These are phyloP conservation scores for Argynnis bischoffii DNA, from an alignment of 2,888 invertebrate species.

Conservation along the genomic window DNA sequence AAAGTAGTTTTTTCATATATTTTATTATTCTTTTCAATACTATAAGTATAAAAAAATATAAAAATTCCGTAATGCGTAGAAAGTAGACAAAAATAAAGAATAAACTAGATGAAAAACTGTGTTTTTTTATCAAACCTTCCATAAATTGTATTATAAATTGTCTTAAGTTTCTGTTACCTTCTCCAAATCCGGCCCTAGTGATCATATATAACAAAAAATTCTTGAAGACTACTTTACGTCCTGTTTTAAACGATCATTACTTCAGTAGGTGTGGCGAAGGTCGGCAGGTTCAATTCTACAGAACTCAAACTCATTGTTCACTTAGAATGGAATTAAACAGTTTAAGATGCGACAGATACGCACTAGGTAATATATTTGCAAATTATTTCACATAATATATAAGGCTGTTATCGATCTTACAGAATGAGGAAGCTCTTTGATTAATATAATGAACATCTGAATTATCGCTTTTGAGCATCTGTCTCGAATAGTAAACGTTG, in stretches of 20 bases:
- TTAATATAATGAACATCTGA: not conserved
- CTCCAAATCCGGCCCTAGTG: constrained; percentile 30
- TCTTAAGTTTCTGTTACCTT: too few species aligned
- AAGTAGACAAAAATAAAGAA: too few species aligned
- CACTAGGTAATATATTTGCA: constrained; percentile 16
- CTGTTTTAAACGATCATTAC: constrained; percentile 59
- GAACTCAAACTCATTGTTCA: constrained; percentile 45
- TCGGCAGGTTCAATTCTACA: constrained; percentile 53
- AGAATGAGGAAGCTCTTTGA: constrained; percentile 8
- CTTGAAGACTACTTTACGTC: constrained; percentile 64
- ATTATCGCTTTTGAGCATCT: too few species aligned
- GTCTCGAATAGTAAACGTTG: too few species aligned
- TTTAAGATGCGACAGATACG: constrained; percentile 36
- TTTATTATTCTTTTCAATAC: too few species aligned
- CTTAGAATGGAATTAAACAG: constrained; percentile 36
- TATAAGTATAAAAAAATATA: too few species aligned
- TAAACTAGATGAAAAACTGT: too few species aligned
- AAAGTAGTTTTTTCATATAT: too few species aligned
- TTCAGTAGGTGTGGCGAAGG: constrained; percentile 72
- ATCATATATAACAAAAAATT: constrained; percentile 62
- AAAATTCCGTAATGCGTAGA: too few species aligned
- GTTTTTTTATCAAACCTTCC: too few species aligned
- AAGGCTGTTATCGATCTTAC: constrained; percentile 11
- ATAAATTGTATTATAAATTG: too few species aligned
- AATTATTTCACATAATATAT: constrained; percentile 15